phyloP scores from a whole-genome alignment of 2,797 vertebrate genomes.

The Sebastes ruberrimus region DNA sequence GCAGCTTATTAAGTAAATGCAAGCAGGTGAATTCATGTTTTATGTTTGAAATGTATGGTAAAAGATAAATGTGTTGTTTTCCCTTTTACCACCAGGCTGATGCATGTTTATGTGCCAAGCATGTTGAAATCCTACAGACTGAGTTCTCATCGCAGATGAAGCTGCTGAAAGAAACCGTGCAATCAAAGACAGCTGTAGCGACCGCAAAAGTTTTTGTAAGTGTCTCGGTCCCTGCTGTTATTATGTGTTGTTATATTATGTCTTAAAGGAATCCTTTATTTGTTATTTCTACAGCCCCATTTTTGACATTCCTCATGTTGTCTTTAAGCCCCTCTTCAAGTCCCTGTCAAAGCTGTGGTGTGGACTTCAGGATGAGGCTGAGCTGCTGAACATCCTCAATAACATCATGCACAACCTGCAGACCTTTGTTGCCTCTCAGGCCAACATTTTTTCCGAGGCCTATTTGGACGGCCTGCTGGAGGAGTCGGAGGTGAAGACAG shows the following conservation, averaged over 20 bases:
- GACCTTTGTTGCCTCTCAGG: slow-evolving; percentile 81
- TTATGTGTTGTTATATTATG: not conserved
- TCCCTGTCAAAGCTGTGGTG: slow-evolving; percentile 86
- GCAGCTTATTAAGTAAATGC: not conserved
- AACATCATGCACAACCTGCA: slow-evolving; percentile 81
- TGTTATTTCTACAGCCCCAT: not conserved
- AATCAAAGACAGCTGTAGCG: slow-evolving; percentile 81
- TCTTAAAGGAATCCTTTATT: not conserved
- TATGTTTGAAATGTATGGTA: not conserved
- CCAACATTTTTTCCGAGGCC: slow-evolving; percentile 78
- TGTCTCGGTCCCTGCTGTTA: slow-evolving; percentile 21
- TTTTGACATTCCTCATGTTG: not conserved
- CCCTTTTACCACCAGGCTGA: slow-evolving; percentile 82
- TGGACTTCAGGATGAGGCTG: slow-evolving; percentile 86
- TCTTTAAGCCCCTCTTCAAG: slow-evolving; percentile 87
- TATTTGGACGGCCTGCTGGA: slow-evolving; percentile 80
- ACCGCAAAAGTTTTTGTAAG: slow-evolving; percentile 90
- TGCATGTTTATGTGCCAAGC: slow-evolving; percentile 77
- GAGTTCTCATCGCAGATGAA: slow-evolving; percentile 82
- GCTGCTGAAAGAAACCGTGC: slow-evolving; percentile 79
- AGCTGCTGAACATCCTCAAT: slow-evolving; percentile 84
- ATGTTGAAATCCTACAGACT: slow-evolving; percentile 79
- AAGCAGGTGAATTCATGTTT: not conserved
- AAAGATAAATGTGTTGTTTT: not conserved
- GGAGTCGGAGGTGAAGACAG: slow-evolving; percentile 83